Evolutionary conservation across 2,113 vertebrate genomes (phyloP), one percentile per base, ranked within the genome.

Genomic region (Lasiurus borealis): DNA sequence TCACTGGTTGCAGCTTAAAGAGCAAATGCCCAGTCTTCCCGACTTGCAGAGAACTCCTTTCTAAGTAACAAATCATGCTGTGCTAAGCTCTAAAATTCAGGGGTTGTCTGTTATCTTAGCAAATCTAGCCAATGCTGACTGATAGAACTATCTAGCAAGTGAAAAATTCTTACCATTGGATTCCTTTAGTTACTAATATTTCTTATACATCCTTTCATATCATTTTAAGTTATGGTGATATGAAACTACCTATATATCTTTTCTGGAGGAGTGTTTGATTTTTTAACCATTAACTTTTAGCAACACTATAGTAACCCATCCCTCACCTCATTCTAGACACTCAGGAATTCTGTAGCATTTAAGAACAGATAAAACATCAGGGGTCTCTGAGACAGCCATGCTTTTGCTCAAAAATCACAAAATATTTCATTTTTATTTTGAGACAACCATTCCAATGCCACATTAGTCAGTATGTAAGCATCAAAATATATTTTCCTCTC

Each of bases 241-340:
- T 23, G 2, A 3, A 36, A 73, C 19, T 90, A 23, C 11, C 19
- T 81, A 52, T 29, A 31, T 87, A 80, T 78, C 21, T 91, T 85
- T 88, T 77, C 31, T 59, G 52, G 78, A 31, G 59, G 71, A 66
- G 19, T 31, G 3, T 69, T 68, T 84, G 19, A 73, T 77, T 94
- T 94, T 68, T 68, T 89, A 89, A 66, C 69, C 21, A 82, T 57
- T 92, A 48, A 93, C 46, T 48, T 71, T 62, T 44, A 89, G 31
- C 8, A 50, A 52, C n/a, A 92, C 11, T 78, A 8, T 69, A 25
- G 71, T 93, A 93, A 91, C 13, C 66, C 36, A 88, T 71, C 10
- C 40, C 18, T 82, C 10, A 29, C 14, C 40, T 71, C 59, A 81
- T 57, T 29, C 9, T 15, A 85, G 21, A 84, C 31, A 11, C 15